Evolutionary conservation across 37 sponge, comb jelly and placozoan species (phyloP), one percentile per base, ranked within the genome.

Genomic region (Spongia lamella): DNA sequence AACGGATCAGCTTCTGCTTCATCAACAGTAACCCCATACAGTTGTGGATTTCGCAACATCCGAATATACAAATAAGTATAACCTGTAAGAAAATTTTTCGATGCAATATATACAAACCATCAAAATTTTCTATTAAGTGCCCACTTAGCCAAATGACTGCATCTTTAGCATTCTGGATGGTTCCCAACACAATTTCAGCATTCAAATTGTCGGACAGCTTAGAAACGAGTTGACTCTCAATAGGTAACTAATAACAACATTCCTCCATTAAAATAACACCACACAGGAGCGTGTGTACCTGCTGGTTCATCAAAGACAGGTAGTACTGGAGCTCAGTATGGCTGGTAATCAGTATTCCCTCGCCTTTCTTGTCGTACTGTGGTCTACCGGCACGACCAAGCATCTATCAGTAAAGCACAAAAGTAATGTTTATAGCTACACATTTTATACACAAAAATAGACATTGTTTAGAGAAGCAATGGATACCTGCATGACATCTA

Each of bases 321-420:
- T 98, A 98, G 76, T 94, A 94, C 75, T 94, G 96, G 21, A 98
- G 87, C 73, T 98, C 96, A 71, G 83, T 72, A 78, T 98, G 99
- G 57, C 83, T 83, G 27, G 99, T 98, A 61, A 98, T 74, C 39
- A 98, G 79, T 31, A 95, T 78, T 0, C 99, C 99, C 68, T 98
- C 90, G 14, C 99, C 99, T 31, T 66, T 72, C 68, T 89, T 89
- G 81, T 98, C 96, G 66, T 92, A 92, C 82, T 98, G 99, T 0
- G 99, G 99, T 34, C 99, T 75, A 19, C 99, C 99, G 34, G 93
- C 92, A 33, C 99, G 74, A n/a, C 99, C 99, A 33, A 98, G 61
- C 96, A 98, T 98, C 85, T 43, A 9, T 43, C 7, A 43, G 9
- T 5, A 43, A 43, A 43, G 9, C 9, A 66, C 47, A 43, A 13